Conservation (phyloP, 2,797 vertebrate species). For the Erethizon dorsatum region DNA sequence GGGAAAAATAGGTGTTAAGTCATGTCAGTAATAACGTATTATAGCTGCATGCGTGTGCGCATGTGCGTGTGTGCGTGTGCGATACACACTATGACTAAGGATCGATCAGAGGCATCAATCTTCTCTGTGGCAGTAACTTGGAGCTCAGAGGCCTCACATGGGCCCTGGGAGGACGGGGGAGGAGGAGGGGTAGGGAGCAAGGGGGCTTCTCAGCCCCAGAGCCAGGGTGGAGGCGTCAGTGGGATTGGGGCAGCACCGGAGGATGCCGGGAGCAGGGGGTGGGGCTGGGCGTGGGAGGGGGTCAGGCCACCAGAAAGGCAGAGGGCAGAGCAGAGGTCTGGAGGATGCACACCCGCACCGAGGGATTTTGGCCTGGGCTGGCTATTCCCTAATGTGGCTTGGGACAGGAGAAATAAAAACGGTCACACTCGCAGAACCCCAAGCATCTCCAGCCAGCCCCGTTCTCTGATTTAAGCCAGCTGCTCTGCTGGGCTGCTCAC, state of each 20-base stretch:
- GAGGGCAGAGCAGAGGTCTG: neutral
- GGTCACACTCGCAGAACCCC: no score
- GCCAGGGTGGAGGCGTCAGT: neutral
- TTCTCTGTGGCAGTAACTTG: neutral
- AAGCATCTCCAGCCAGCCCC: neutral
- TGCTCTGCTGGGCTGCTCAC: neutral
- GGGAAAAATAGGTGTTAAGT: neutral
- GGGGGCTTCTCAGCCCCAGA: neutral
- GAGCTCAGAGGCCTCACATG: neutral
- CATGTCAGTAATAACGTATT: neutral
- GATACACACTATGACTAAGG: rapidly evolving
- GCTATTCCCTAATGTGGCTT: rapidly evolving
- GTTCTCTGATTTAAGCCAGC: neutral
- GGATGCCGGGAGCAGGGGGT: rapidly evolving
- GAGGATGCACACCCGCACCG: neutral
- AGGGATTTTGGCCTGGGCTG: neutral
- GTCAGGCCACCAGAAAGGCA: neutral
- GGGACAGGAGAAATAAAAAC: neutral
- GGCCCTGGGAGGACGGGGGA: neutral
- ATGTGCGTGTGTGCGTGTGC: no score
- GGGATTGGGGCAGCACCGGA: neutral
- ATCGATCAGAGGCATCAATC: neutral
- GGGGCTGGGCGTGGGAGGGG: rapidly evolving
- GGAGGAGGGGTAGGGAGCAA: no score
- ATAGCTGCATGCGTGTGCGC: neutral